Evolutionary conservation across 2,113 vertebrate genomes (phyloP).

Genomic region (Planiliza haematocheilus): DNA sequence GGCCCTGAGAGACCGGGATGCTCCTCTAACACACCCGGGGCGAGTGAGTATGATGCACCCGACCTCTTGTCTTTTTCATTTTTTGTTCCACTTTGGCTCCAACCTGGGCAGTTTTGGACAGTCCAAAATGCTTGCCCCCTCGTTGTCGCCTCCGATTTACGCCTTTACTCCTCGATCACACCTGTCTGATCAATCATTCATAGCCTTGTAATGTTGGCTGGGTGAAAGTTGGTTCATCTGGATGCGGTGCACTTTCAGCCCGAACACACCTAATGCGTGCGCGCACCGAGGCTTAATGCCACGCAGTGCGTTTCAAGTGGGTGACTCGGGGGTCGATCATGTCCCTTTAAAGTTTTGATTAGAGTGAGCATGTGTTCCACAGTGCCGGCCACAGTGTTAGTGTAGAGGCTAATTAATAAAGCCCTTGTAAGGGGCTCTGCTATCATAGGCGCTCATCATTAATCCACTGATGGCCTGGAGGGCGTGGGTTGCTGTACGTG

Average conservation of each 20-base stretch:
- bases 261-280: not conserved
- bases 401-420: conserved; percentile 61
- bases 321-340: conserved; percentile 44
- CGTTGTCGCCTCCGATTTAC: conserved; percentile 20
- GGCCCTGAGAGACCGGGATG: conserved; percentile 73
- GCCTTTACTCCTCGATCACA: conserved; percentile 47
- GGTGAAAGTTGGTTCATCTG: conserved; percentile 62
- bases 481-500: conserved; percentile 71
- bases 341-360: conserved; percentile 73
- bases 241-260: conserved; percentile 44
- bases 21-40: conserved; percentile 69
- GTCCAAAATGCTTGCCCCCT: not conserved
- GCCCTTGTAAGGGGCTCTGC: conserved; percentile 54
- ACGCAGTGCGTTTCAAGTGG: conserved; percentile 14
- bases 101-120: conserved; percentile 25
- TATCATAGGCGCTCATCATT: conserved; percentile 60
- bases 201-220: not conserved
- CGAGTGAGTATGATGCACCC: conserved; percentile 71
- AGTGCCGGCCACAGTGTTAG: conserved; percentile 34
- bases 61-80: not conserved
- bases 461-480: conserved; percentile 68
- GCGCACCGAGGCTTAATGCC: conserved; percentile 45
- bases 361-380: conserved; percentile 67
- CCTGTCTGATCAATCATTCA: conserved; percentile 77
- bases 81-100: conserved; percentile 24